Evolutionary conservation across 2,888 invertebrate species (phyloP).

Genomic region (Charanyca ferruginea): DNA sequence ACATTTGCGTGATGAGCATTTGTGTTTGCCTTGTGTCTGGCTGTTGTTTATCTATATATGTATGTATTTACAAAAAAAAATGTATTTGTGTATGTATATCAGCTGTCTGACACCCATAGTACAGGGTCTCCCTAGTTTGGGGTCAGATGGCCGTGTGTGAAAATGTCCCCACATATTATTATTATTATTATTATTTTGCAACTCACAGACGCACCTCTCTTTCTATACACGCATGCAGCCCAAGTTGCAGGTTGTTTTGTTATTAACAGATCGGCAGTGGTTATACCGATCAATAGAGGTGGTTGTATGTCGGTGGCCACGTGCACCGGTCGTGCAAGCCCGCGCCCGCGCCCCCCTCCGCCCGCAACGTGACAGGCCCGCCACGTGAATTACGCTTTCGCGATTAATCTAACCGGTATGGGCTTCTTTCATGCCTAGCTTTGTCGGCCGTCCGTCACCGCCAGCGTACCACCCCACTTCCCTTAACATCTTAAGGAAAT

Average conservation of each 20-base stretch:
- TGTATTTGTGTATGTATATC: too few relatives aligned
- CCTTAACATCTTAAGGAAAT: conserved; percentile 45
- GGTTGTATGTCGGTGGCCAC: conserved; percentile 64
- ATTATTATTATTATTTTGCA: too few relatives aligned
- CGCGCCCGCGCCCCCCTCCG: conserved; percentile 40
- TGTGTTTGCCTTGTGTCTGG: too few relatives aligned
- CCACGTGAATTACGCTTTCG: conserved; percentile 70
- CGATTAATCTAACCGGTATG: conserved; percentile 64
- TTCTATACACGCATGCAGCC: conserved; percentile 9
- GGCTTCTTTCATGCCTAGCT: conserved; percentile 65
- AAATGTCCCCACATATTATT: too few relatives aligned
- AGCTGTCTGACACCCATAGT: too few relatives aligned
- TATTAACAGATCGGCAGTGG: conserved; percentile 49
- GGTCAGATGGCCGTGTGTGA: too few relatives aligned
- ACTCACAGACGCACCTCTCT: background rate
- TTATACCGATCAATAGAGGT: conserved; percentile 63
- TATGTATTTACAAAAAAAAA: too few relatives aligned
- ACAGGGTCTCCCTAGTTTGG: too few relatives aligned
- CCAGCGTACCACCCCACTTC: conserved; percentile 41
- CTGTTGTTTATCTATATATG: too few relatives aligned
- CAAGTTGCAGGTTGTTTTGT: conserved; percentile 48
- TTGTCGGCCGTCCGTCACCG: conserved; percentile 53
- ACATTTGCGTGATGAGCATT: too few relatives aligned
- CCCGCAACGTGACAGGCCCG: conserved; percentile 69
- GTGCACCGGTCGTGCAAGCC: conserved; percentile 71